Base-by-base conservation (phyloP, 2,113 vertebrate genomes). In the Nesogale talazaci region DNA sequence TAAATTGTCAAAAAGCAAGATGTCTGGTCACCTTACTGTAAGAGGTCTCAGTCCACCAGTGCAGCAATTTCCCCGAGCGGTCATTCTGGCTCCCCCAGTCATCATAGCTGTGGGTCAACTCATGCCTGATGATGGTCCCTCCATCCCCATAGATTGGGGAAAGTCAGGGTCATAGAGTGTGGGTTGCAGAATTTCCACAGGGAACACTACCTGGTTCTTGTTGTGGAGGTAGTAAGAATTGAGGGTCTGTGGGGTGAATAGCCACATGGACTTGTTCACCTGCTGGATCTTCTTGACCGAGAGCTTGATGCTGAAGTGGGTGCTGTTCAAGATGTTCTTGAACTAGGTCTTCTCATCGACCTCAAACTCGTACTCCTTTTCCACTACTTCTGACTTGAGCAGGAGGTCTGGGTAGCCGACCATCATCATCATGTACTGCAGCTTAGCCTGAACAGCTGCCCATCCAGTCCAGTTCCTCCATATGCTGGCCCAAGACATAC, bases 161-260 rank as follows among this genome's bases (percentile, higher is more conserved):
- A 99, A 99, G 94, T 99, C 99, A 0, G 99, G 99, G 94, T 99
- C 99, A 16, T 99, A 99, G 63, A 99, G 98, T 0, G 99, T 99
- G 27, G 99, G 99, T 97, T 99, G 99, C 93, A 99, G 98, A 95
- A 99, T 99, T n/a, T 99, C 99, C 3, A 99, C 99, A 0, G 99
- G 99, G 95, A 99, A 99, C 56, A 99, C 99, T 99, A 99, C 99
- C 97, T 99, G 99, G 97, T 99, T 99, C 98, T 99, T 99, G 98
- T 99, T 99, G 93, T 99, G 99, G 31, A 99, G 98, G 95, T 99
- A 99, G 98, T 99, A 99, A 57, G 99, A 99, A 15, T 99, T 99
- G 77, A 99, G 98, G 0, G 99, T 99, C 96, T 99, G 99, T 8
- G 99, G 99, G 17, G 99, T 99, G 46, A 99, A 98, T 90, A 99